phyloP scores from a whole-genome alignment of 1,140 invertebrate species.

The Sogatella furcifera region DNA sequence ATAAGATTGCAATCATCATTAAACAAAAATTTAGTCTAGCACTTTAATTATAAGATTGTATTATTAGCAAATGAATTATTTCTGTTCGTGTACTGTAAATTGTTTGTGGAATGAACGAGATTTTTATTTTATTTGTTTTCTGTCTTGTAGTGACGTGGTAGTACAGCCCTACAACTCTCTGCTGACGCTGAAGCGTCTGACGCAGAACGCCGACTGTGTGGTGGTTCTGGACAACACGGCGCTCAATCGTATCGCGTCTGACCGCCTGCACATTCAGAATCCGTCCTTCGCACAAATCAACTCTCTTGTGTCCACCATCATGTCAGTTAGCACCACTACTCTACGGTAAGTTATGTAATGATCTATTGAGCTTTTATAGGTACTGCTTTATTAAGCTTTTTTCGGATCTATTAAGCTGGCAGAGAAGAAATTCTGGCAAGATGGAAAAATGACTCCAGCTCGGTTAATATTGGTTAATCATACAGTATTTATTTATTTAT shows the following conservation, averaged over 20 bases:
- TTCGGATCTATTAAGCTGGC: too few species aligned
- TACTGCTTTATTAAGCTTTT: too few species aligned
- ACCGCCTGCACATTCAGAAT: constrained; percentile 89
- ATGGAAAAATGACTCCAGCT: too few species aligned
- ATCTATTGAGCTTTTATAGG: background rate
- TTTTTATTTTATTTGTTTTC: background rate
- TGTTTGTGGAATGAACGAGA: too few species aligned
- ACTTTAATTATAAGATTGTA: too few species aligned
- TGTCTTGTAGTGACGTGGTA: constrained; percentile 77
- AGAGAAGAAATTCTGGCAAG: too few species aligned
- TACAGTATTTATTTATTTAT: too few species aligned
- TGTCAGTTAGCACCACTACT: constrained; percentile 94
- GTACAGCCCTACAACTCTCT: constrained; percentile 99
- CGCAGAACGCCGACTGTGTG: constrained; percentile 95
- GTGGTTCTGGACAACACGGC: constrained; percentile 97
- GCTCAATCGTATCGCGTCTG: constrained; percentile 91
- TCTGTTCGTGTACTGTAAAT: too few species aligned
- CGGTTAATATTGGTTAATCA: too few species aligned
- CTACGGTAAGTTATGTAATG: constrained; percentile 44
- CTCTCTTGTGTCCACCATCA: constrained; percentile 93
- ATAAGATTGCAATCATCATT: too few species aligned
- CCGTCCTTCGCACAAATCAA: constrained; percentile 97
- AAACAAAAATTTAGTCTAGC: too few species aligned
- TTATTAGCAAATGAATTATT: too few species aligned
- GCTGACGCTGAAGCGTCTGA: constrained; percentile 87